A percentile compares a stretch with the other conserved stretches of the same genome.
phyloP scores from a whole-genome alignment of 2,113 vertebrate genomes.

The Percopsis transmontana region DNA sequence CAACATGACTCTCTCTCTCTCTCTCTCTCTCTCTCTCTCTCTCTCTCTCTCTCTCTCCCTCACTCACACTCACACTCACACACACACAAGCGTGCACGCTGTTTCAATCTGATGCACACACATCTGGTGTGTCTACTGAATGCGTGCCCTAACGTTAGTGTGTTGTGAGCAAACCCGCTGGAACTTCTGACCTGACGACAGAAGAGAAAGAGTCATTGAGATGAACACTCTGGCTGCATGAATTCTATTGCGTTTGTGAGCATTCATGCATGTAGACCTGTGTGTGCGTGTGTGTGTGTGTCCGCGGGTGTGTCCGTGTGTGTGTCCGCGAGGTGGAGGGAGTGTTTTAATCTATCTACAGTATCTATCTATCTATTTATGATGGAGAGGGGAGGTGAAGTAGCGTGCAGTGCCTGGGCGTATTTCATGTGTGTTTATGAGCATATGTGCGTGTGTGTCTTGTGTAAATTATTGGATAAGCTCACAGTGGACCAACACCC shows the following conservation, averaged over 20 bases:
- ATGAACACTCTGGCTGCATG: no score
- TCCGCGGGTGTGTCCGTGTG: not conserved
- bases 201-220: no score
- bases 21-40: conserved; percentile 5
- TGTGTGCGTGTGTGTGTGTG: not conserved
- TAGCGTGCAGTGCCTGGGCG: not conserved
- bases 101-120: not conserved
- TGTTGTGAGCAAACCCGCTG: not conserved
- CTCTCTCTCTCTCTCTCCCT: conserved; percentile 4
- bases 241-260: not conserved
- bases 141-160: conserved; percentile 3
- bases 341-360: not conserved
- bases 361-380: not conserved
- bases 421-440: not conserved
- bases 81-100: not conserved
- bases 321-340: not conserved
- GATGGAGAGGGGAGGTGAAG: no score
- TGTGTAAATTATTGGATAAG: not conserved
- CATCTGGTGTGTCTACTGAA: not conserved
- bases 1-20: conserved; percentile 37
- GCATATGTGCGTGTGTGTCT: not conserved
- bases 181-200: no score
- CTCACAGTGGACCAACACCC: not conserved
- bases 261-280: not conserved
- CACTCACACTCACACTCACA: not conserved